Evolutionary conservation across 2,888 invertebrate genomes (phyloP).

Genomic region (Clostera curtula): DNA sequence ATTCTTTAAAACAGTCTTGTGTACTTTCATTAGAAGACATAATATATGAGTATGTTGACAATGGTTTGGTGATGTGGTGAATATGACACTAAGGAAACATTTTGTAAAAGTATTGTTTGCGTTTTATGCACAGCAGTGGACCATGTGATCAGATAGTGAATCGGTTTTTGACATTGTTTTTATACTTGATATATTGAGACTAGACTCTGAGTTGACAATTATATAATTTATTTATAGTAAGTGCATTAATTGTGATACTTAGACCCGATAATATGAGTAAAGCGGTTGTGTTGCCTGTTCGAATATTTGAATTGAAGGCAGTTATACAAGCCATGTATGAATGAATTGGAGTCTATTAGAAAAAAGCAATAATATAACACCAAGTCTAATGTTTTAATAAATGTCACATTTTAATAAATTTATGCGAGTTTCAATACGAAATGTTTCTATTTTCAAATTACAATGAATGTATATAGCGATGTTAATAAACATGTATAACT

Average conservation of each 20-base stretch:
- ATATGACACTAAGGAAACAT: constrained; percentile 48
- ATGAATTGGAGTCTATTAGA: constrained; percentile 26
- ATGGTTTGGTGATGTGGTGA: constrained; percentile 67
- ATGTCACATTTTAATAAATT: constrained; percentile 59
- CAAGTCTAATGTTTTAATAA: constrained; percentile 53
- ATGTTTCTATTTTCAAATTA: constrained; percentile 69
- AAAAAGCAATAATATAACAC: constrained; percentile 48
- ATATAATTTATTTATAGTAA: constrained; percentile 72
- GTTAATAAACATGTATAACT: constrained; percentile 71
- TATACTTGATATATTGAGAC: constrained; percentile 55
- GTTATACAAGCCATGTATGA: constrained; percentile 39
- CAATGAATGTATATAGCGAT: constrained; percentile 70
- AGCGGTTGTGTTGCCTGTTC: constrained; percentile 43
- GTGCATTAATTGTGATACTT: constrained; percentile 71
- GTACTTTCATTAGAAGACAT: constrained; percentile 66
- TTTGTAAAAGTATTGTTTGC: constrained; percentile 58
- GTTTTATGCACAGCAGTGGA: constrained; percentile 67
- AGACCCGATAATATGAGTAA: constrained; percentile 47
- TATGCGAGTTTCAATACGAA: constrained; percentile 60
- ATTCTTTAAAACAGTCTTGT: constrained; percentile 38
- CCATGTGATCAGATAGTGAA: constrained; percentile 69
- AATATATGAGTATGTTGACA: constrained; percentile 50
- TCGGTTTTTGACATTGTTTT: constrained; percentile 68
- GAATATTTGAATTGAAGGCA: constrained; percentile 44
- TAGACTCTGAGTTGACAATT: constrained; percentile 65